phyloP scores from a whole-genome alignment of 2,888 invertebrate genomes.

The Ormyrus rosae region DNA sequence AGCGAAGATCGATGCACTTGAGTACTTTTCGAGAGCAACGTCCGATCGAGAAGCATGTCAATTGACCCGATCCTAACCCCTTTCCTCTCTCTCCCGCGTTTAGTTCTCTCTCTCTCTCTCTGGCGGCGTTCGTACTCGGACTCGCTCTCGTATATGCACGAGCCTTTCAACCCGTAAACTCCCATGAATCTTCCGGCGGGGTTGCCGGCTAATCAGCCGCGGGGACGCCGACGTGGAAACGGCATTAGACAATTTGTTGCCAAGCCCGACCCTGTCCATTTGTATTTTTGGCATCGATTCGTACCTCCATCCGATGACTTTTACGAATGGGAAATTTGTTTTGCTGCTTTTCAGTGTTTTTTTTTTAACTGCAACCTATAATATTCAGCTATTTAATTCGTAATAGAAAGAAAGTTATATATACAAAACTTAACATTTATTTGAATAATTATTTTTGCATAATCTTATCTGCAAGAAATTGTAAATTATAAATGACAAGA shows the following conservation, averaged over 20 bases:
- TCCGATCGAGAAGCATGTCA: constrained; percentile 43
- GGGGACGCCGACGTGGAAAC: constrained; percentile 37
- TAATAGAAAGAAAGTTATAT: too few species aligned
- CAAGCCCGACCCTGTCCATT: neutral
- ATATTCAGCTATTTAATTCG: too few species aligned
- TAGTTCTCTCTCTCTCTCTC: too few species aligned
- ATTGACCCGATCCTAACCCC: constrained; percentile 43
- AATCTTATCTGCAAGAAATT: too few species aligned
- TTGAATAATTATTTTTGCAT: too few species aligned
- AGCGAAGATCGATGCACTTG: constrained; percentile 35
- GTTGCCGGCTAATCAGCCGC: constrained; percentile 33
- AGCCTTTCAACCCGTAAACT: constrained; percentile 29
- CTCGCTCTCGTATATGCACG: neutral
- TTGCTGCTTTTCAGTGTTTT: neutral
- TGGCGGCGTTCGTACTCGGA: too few species aligned
- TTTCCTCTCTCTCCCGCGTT: neutral
- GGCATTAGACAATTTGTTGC: constrained; percentile 44
- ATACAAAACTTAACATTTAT: too few species aligned
- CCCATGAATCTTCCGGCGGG: constrained; percentile 48
- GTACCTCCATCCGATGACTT: neutral
- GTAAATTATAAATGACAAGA: too few species aligned
- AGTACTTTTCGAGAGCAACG: constrained; percentile 48
- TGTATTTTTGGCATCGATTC: constrained; percentile 4
- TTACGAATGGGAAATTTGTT: neutral
- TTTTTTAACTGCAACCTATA: too few species aligned